A percentile compares a stretch with the other conserved stretches of the same genome.
Conservation (phyloP, 2,797 vertebrate species). For the Lagocephalus sceleratus region DNA sequence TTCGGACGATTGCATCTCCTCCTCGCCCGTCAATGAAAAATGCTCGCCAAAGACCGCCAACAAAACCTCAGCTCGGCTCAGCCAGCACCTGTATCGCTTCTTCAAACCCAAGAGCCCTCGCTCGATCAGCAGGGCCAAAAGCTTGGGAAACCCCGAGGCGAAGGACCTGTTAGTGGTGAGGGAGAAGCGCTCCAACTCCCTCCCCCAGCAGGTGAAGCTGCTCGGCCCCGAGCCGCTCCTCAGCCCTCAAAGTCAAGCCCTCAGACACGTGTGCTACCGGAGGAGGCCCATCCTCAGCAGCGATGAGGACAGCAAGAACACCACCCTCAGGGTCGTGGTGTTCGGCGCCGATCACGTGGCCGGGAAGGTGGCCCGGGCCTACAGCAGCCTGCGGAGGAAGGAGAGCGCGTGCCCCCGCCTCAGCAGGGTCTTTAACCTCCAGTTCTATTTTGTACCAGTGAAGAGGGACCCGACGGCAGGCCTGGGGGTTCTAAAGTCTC, state of each 20-base stretch:
- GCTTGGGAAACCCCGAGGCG: conserved; percentile 80
- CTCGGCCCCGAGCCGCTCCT: conserved; percentile 48
- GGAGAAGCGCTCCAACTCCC: conserved; percentile 86
- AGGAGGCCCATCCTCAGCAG: conserved; percentile 90
- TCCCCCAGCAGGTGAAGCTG: conserved; percentile 85
- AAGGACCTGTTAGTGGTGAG: conserved; percentile 60
- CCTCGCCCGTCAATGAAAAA: conserved; percentile 44
- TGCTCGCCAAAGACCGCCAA: conserved; percentile 48
- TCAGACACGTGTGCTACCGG: conserved; percentile 70
- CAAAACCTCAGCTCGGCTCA: conserved; percentile 65
- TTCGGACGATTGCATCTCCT: conserved; percentile 74
- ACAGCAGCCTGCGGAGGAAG: conserved; percentile 82
- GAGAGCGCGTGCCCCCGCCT: conserved; percentile 85
- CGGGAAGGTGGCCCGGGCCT: conserved; percentile 91
- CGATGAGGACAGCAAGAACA: conserved; percentile 78
- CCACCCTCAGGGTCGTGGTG: conserved; percentile 88
- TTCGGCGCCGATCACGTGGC: conserved; percentile 93
- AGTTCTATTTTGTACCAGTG: conserved; percentile 91
- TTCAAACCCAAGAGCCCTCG: conserved; percentile 78
- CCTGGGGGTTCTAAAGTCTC: conserved; percentile 12
- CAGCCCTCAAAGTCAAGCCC: conserved; percentile 39
- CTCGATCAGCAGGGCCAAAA: conserved; percentile 82
- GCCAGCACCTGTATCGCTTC: conserved; percentile 81
- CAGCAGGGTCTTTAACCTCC: conserved; percentile 87
- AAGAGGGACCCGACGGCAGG: conserved; percentile 70